Conservation (phyloP, 2,888 invertebrate genomes). For the Phengaris arion region DNA sequence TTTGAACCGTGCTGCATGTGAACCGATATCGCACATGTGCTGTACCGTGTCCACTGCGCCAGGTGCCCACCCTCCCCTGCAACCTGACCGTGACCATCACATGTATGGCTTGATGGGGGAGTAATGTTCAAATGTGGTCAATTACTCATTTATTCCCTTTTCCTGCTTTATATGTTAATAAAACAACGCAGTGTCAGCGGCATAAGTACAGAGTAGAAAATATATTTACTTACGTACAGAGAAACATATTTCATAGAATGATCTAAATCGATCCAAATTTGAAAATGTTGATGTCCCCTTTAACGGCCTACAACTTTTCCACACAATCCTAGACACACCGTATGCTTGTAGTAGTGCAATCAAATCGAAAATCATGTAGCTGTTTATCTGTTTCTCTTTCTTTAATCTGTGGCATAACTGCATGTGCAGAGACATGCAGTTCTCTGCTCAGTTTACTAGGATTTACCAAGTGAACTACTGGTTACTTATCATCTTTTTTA, state of each 20-base stretch:
- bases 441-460: too few species aligned
- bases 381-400: too few species aligned
- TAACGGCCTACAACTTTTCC: not conserved
- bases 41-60: constrained; percentile 48
- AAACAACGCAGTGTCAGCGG: not conserved
- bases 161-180: not conserved
- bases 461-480: too few species aligned
- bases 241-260: too few species aligned
- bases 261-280: too few species aligned
- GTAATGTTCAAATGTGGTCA: not conserved
- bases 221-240: too few species aligned
- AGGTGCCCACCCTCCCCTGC: constrained; percentile 47
- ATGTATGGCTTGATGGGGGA: constrained; percentile 57
- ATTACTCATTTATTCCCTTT: not conserved
- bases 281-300: not conserved
- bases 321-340: too few species aligned
- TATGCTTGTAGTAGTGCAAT: too few species aligned
- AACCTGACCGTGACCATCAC: constrained; percentile 55
- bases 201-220: not conserved
- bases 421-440: too few species aligned
- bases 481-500: too few species aligned
- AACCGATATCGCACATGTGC: constrained; percentile 35
- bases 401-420: too few species aligned
- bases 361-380: too few species aligned
- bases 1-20: not conserved